Conservation (phyloP, 2,888 invertebrate genomes). For the Norana najaformis region DNA sequence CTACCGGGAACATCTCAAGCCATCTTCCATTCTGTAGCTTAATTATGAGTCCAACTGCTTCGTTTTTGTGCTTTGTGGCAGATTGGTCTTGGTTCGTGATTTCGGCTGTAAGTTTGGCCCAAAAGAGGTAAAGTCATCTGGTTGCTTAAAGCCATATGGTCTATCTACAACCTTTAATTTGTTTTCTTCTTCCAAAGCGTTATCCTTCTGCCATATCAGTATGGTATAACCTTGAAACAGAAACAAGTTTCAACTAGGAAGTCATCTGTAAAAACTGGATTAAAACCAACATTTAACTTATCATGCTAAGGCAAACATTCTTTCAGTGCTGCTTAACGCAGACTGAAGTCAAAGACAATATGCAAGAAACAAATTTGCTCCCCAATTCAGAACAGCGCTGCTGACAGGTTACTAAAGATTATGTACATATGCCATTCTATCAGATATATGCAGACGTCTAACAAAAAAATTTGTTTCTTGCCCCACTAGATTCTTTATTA, state of each 20-base stretch:
- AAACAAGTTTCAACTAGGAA: background rate
- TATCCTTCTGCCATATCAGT: slow-evolving; percentile 14
- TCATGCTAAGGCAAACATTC: background rate
- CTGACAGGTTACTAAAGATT: background rate
- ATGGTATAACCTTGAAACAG: slow-evolving; percentile 9
- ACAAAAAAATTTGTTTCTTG: no score
- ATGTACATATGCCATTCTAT: background rate
- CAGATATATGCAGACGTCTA: background rate
- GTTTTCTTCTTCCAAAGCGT: background rate
- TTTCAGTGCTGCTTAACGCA: background rate
- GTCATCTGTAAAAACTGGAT: background rate
- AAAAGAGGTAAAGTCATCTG: background rate
- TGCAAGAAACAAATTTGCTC: background rate
- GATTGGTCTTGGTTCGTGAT: background rate
- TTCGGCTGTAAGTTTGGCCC: background rate
- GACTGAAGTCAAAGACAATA: background rate
- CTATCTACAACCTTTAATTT: background rate
- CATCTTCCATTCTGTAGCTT: background rate
- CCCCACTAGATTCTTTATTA: no score
- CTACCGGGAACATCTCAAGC: no score
- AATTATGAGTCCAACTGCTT: background rate
- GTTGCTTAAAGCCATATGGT: background rate
- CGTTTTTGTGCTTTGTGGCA: background rate
- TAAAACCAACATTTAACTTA: background rate
- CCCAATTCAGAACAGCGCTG: background rate